phyloP scores from a whole-genome alignment of 2,888 invertebrate genomes.

The Spialia ferax region DNA sequence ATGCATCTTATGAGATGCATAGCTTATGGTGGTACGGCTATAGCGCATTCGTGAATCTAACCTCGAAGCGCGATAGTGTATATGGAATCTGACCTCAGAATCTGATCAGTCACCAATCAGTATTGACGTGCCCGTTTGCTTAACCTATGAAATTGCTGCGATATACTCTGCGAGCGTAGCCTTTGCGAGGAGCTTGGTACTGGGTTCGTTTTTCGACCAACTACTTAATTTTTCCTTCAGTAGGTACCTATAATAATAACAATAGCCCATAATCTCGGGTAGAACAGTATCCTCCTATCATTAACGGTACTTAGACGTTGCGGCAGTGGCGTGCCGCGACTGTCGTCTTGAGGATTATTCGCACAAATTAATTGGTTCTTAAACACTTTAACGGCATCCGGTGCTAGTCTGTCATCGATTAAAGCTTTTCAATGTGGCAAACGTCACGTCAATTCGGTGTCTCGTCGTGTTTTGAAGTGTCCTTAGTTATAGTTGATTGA shows the following conservation, averaged over 20 bases:
- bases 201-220: too few relatives aligned
- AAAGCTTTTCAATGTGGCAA: slow-evolving; percentile 1
- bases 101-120: too few relatives aligned
- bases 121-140: too few relatives aligned
- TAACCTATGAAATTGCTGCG: too few relatives aligned
- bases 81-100: too few relatives aligned
- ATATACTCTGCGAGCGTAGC: too few relatives aligned
- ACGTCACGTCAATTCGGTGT: not conserved
- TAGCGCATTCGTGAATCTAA: too few relatives aligned
- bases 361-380: not conserved
- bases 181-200: too few relatives aligned
- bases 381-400: not conserved
- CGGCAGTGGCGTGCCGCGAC: slow-evolving; percentile 1
- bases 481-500: not conserved
- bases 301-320: not conserved
- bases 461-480: not conserved
- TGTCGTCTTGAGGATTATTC: not conserved
- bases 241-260: not conserved
- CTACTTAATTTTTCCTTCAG: too few relatives aligned
- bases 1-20: too few relatives aligned
- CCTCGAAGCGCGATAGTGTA: too few relatives aligned
- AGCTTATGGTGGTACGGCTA: too few relatives aligned
- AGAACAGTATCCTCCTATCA: not conserved
- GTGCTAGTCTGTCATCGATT: not conserved
- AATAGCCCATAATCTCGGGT: not conserved